Percentiles rank a stretch among this genome's conserved stretches.
Conservation (phyloP, 2,797 vertebrate genomes). For the Mareca strepera region DNA sequence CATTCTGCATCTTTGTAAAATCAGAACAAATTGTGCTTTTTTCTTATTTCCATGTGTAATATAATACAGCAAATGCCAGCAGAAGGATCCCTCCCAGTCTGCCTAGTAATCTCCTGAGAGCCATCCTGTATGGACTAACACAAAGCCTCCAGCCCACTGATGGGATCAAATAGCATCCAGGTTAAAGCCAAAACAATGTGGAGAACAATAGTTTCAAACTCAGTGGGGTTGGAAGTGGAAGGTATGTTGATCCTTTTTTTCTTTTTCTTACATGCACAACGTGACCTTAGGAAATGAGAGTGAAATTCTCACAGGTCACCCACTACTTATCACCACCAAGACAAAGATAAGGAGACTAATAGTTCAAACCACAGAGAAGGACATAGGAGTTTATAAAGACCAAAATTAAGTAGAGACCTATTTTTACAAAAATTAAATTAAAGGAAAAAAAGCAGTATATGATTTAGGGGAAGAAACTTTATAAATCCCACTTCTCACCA, state of each 20-base stretch:
- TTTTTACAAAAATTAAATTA: background rate
- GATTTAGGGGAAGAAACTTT: background rate
- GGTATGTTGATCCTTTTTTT: background rate
- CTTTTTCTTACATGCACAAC: background rate
- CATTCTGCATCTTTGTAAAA: background rate
- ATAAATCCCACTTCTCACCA: background rate
- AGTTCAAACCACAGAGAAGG: background rate
- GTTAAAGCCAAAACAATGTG: background rate
- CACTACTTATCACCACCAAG: background rate
- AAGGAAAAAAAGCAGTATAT: background rate
- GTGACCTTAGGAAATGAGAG: background rate
- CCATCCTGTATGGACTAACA: background rate
- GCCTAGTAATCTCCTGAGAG: background rate
- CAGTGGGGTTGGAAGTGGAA: background rate
- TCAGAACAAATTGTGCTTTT: background rate
- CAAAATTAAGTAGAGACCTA: background rate
- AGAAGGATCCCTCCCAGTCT: background rate
- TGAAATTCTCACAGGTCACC: background rate
- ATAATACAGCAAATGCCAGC: background rate
- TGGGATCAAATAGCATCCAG: background rate
- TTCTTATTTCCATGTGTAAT: slow-evolving; percentile 6
- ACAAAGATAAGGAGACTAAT: background rate
- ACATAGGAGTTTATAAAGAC: background rate
- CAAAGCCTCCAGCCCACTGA: background rate
- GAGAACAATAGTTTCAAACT: background rate